Evolutionary conservation across 2,888 invertebrate genomes (phyloP), one percentile per base, ranked within the genome.

Genomic region (Troides helena): DNA sequence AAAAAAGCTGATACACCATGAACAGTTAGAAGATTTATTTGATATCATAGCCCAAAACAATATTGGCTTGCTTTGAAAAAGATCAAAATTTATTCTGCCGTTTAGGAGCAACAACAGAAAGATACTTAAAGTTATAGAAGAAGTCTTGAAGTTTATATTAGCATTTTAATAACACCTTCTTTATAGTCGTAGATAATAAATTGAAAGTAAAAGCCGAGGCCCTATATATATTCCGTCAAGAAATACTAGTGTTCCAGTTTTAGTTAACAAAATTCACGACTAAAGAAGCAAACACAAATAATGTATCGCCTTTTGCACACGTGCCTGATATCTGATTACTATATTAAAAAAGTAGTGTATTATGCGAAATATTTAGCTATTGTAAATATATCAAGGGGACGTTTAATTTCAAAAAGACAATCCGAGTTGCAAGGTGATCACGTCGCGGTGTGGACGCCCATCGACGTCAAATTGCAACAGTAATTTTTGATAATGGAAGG

Each of bases 331-430:
- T 92, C 91, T 77, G 73, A 81, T 91, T 90, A 83, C 90, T 78
- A 84, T 74, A 85, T 85, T 79, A 80, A 82, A 75, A 83, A 85
- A 88, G 89, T 86, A 85, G 4, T 53, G 18, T 85, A 81, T 78
- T 76, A 81, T 77, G 77, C 78, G 79, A 83, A 84, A 82, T 76
- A 76, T 73, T 75, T 78, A 77, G 87, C 65, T 84, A 77, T 76
- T 81, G 82, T 77, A 85, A 85, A 81, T 80, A 83, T 77, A 78
- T 81, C 75, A 75, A 74, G 76, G 79, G 74, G 78, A 80, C 85
- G 84, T 87, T 92, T 89, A 89, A 90, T 91, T 89, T 86, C 76
- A 81, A 85, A 85, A 89, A 91, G 90, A 92, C 91, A 90, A 90
- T 86, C 76, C 75, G 74, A 72, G 79, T 71, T 81, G 81, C 80